A percentile compares a stretch with the other conserved stretches of the same genome.
phyloP scores from a whole-genome alignment of 2,888 invertebrate species.

The Augochlorella aurata region DNA sequence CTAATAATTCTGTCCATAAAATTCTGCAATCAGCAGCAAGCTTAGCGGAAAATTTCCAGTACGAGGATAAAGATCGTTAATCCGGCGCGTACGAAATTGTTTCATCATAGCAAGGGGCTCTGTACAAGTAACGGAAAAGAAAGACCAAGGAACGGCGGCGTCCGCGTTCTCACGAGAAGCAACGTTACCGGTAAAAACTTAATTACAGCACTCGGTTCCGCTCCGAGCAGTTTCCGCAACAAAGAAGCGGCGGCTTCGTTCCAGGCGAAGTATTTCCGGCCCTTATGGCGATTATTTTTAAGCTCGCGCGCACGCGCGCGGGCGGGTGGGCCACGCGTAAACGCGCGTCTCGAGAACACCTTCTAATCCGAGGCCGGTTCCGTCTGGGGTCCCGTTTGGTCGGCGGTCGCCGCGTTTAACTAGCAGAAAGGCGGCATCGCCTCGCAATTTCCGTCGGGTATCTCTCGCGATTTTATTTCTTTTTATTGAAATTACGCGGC shows the following conservation, averaged over 20 bases:
- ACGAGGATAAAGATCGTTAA: neutral
- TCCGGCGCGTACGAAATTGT: neutral
- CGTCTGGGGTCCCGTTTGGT: neutral
- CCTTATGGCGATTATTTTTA: neutral
- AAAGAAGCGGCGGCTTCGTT: neutral
- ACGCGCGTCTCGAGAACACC: neutral
- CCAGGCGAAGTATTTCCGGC: neutral
- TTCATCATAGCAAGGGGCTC: neutral
- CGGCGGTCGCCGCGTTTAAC: neutral
- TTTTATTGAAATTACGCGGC: conserved; percentile 37
- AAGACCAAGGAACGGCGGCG: neutral
- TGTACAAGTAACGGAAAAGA: neutral
- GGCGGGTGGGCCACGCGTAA: no score
- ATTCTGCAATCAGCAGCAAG: no score
- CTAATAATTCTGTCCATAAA: no score
- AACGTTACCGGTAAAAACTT: conserved; percentile 1
- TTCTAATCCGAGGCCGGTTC: neutral
- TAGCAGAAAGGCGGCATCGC: conserved; percentile 1
- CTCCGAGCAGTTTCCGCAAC: neutral
- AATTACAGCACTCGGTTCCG: conserved; percentile 2
- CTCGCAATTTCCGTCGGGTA: neutral
- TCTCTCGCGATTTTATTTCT: conserved; percentile 22
- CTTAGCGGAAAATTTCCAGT: no score
- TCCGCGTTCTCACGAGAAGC: conserved; percentile 1
- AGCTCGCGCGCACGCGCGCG: neutral